Base-by-base conservation (phyloP, 2,888 invertebrate genomes). In the Zonitis immaculata region DNA sequence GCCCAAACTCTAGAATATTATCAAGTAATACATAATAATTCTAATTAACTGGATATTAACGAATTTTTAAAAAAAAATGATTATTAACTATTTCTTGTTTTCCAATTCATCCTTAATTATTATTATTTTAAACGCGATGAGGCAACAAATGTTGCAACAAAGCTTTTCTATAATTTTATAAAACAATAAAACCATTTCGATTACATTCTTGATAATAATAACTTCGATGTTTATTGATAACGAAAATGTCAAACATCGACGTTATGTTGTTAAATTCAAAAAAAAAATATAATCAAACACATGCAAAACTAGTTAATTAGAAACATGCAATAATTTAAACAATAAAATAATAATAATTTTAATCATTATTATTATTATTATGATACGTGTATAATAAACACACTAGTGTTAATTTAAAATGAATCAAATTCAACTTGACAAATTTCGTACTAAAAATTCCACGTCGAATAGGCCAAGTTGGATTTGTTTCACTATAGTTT, bases 301-400 rank as follows among this genome's bases (percentile, higher is more conserved):
- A 35, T 35, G 35, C 35, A 59, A 51, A 59, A 52, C 56, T 59
- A 59, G 55, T 59, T 56, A 56, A 59, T 47, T 46, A 61, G 57
- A 54, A 61, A 59, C 61, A 61, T 61, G 61, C 61, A 61, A 44
- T 57, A 57, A 56, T 59, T 61, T 51, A 54, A 54, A 52, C 25
- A 28, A 52, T 43, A 44, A 28, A 27, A 28, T 44, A 27, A 44
- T 44, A 26, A 44, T 44, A 44, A 27, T 44, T 9, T 35, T 35
- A 35, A 16, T 35, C 8, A 25, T 11, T 44, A 25, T 18, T 20
- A 39, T 20, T 6, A 20, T 39, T 11, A 20, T 39, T 18, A n/a
- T 39, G n/a, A 39, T 18, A 35, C 16, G 18, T 35, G 18, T 9
- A 8, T 35, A 9, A 39, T 39, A 20, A 20, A 4, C 20, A 39